These are phyloP conservation scores for Ptychochromis oligacanthus DNA, from an alignment of 2,113 vertebrate genomes.

Conservation along the genomic window DNA sequence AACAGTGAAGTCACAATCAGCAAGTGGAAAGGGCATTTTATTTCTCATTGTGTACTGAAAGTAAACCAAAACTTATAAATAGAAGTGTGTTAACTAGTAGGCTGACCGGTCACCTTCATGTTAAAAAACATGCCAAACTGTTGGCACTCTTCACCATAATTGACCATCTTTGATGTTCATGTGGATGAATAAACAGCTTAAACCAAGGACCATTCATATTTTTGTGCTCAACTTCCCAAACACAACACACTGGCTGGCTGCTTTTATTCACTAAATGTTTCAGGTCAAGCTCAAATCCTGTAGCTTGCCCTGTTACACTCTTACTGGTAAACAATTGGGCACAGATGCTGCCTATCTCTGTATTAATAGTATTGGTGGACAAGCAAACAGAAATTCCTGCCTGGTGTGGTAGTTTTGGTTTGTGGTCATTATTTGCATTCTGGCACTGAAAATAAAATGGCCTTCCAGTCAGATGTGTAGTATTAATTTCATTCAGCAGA, in stretches of 20 bases:
- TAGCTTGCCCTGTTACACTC: background rate
- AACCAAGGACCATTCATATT: background rate
- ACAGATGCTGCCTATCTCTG: background rate
- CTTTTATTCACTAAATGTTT: background rate
- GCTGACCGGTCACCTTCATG: slow-evolving; percentile 34
- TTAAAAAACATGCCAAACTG: background rate
- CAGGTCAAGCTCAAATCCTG: background rate
- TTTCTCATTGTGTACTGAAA: background rate
- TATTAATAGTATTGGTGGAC: background rate
- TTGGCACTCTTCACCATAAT: background rate
- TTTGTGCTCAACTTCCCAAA: slow-evolving; percentile 8
- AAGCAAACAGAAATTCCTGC: slow-evolving; percentile 1
- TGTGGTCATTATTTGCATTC: background rate
- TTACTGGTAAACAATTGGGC: background rate
- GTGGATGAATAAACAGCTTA: slow-evolving; percentile 23
- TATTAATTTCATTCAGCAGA: slow-evolving; percentile 24
- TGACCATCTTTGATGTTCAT: slow-evolving; percentile 25
- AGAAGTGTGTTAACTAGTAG: slow-evolving; percentile 6
- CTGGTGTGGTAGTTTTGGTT: background rate
- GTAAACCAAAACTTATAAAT: background rate
- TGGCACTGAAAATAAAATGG: slow-evolving; percentile 1
- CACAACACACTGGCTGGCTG: background rate
- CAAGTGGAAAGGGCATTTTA: background rate
- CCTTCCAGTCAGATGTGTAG: background rate
- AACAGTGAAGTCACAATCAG: background rate